phyloP scores from a whole-genome alignment of 2,888 invertebrate species.

The Drosophila tanythrix region DNA sequence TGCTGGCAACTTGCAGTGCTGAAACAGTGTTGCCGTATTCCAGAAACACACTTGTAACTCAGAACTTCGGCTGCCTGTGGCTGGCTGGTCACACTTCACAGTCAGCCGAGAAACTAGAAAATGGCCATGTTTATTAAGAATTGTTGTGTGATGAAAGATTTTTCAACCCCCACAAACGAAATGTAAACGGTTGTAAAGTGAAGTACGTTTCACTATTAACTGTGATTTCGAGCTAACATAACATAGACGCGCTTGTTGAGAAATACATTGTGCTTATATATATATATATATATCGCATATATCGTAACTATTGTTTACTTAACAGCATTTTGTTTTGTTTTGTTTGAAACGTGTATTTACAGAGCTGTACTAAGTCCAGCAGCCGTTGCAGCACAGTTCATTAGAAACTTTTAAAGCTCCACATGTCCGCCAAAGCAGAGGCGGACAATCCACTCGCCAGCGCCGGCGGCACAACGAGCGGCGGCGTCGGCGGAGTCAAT shows the following conservation, averaged over 20 bases:
- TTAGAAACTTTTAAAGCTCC: constrained; percentile 27
- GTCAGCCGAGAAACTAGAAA: constrained; percentile 28
- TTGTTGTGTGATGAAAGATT: constrained; percentile 22
- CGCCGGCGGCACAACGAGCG: constrained; percentile 24
- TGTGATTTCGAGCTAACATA: constrained; percentile 31
- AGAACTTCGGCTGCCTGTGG: constrained; percentile 7
- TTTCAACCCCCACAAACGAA: constrained; percentile 44
- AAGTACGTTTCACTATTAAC: constrained; percentile 36
- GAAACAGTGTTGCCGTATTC: constrained; percentile 37
- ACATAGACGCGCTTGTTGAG: constrained; percentile 28
- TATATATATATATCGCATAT: background rate
- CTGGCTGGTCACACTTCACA: constrained; percentile 49
- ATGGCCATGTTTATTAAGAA: constrained; percentile 44
- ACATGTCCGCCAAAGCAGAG: constrained; percentile 72
- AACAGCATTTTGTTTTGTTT: constrained; percentile 11
- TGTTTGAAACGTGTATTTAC: constrained; percentile 32
- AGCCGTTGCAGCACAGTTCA: constrained; percentile 51
- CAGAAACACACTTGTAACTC: constrained; percentile 43
- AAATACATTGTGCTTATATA: constrained; percentile 3
- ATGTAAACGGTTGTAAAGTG: constrained; percentile 17
- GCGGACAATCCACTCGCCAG: constrained; percentile 63
- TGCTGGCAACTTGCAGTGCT: constrained; percentile 28
- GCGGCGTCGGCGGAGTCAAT: constrained; percentile 34
- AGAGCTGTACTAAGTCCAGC: constrained; percentile 53
- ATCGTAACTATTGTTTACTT: constrained; percentile 20